Base-by-base conservation (phyloP, 2,113 vertebrate genomes). In the Dromas ardeola region DNA sequence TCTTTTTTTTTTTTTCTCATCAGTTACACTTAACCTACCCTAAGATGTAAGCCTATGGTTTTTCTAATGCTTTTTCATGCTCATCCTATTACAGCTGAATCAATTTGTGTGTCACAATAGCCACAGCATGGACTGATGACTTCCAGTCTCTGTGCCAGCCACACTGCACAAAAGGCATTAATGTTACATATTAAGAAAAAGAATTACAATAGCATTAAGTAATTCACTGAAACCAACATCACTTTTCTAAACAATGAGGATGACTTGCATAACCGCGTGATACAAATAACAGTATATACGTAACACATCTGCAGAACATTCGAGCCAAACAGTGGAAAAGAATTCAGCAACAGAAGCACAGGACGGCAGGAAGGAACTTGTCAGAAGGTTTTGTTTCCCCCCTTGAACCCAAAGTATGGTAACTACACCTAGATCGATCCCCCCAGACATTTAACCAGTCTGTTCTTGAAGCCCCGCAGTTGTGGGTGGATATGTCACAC, bases 41-140 rank as follows among this genome's bases (percentile, higher is more conserved):
- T 42, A 74, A 83, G 47, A 87, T 29, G 38, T n/a, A 8, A 81
- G n/a, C 29, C 30, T 34, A 66, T 10, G 9, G 32, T 66, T 93
- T 93, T 87, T 80, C 38, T 73, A 88, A 58, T 55, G 65, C 21
- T 62, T 93, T 81, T 40, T 90, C 67, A 73, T 62, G 45, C 27
- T 95, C 32, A 40, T 83, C 40, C 65, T 87, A 36, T 53, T 90
- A 69, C 19, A 53, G 6, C 22, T 76, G 70, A 88, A 86, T 62
- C 53, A 74, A 83, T 90, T 81, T 86, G 42, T 88, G n/a, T 90
- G 69, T 83, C 59, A 81, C 69, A 74, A 56, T 58, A 93, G 42
- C 74, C 90, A 86, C 67, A 84, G 78, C 59, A 83, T 20, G 67
- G 79, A 90, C 90, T 84, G 88, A 90, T 83, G 88, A 88, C 55